phyloP scores from a whole-genome alignment of 2,113 vertebrate species.

The Ochotona curzoniae region DNA sequence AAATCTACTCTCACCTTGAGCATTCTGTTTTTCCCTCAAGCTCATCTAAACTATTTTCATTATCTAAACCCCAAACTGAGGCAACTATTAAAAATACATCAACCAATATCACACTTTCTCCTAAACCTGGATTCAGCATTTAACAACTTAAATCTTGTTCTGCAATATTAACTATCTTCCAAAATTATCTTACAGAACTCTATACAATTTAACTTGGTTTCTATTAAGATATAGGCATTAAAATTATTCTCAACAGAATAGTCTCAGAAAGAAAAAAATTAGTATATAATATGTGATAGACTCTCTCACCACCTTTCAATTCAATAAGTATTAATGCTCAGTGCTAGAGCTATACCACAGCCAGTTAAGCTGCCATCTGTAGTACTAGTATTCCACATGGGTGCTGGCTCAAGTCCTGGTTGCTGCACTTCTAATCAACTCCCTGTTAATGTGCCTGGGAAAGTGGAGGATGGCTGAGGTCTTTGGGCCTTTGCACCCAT shows the following conservation, averaged over 20 bases:
- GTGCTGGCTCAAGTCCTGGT: too few species aligned
- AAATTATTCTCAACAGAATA: constrained; percentile 38
- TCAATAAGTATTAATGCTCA: neutral
- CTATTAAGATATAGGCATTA: neutral
- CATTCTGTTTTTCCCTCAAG: neutral
- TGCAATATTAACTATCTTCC: neutral
- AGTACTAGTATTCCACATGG: too few species aligned
- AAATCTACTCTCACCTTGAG: neutral
- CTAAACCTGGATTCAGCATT: neutral
- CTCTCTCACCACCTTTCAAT: neutral
- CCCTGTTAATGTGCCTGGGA: too few species aligned
- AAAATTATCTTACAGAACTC: neutral
- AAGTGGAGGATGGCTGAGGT: too few species aligned
- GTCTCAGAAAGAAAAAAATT: constrained; percentile 25
- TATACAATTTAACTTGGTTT: neutral
- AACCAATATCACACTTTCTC: neutral
- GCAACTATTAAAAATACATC: neutral
- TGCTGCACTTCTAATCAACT: too few species aligned
- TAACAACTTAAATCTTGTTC: neutral
- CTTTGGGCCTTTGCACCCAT: too few species aligned
- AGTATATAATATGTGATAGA: neutral
- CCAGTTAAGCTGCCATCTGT: too few species aligned
- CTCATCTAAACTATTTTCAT: neutral
- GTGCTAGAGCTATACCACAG: too few species aligned
- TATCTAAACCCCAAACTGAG: neutral